Base-by-base conservation (phyloP, 2,888 invertebrate species). In the Eupelmus urozonus region DNA sequence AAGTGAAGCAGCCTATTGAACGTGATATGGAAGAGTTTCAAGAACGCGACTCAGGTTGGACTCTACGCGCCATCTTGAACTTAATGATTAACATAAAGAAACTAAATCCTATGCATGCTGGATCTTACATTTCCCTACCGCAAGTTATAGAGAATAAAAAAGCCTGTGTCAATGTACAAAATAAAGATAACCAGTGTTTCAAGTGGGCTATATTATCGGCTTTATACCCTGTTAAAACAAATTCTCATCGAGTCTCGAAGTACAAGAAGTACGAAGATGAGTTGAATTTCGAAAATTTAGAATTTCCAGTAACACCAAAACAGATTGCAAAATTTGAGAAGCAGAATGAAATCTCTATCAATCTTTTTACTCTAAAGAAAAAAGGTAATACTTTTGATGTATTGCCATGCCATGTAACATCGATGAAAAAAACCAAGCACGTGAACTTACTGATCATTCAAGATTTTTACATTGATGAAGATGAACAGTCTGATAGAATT, bases 111-210 rank as follows among this genome's bases (percentile, higher is more conserved):
- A 65, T 65, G 49, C 1, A 18, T 20, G 53, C 20, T 4, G 11
- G 73, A 11, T 55, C 80, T 1, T 80, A 29, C 34, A 34, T 45
- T 11, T 27, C 13, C 2, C 51, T 74, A 66, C 71, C 78, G 3
- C 4, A 45, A 13, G 53, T 60, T 57, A 73, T 80, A 25, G 34
- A 76, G 67, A 63, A 69, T 0, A 78, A 73, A 25, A 45, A 71
- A n/a, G 80, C 78, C 1, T 55, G 77, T 29, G 25, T 75, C 11
- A 73, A 80, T 27, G 65, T 79, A 18, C 1, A 76, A 53, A 74
- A 78, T 45, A 29, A 67, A n/a, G 78, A 81, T 42, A 23, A 73
- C n/a, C 66, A 57, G 25, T 79, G 77, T 49, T 79, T 79, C 59
- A 75, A 71, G 18, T 81, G 77, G 67, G 66, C 62, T 0, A 76